Percentiles rank a stretch among this genome's conserved stretches.
Evolutionary conservation across 2,113 vertebrate genomes (phyloP).

Genomic region (Pyrgilauda ruficollis): DNA sequence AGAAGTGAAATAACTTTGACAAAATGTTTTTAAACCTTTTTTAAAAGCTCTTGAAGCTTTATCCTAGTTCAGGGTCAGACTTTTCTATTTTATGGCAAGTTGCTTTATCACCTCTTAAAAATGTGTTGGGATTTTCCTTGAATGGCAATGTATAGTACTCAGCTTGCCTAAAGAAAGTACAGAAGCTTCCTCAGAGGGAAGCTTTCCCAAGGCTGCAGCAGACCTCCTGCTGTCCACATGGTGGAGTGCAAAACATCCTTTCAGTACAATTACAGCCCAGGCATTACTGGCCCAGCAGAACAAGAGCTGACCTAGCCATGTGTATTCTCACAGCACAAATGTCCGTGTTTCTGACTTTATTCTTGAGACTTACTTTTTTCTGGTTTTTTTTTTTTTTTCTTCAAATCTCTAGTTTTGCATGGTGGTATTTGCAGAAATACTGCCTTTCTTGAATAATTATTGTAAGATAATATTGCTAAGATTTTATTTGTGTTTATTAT

Average conservation of each 20-base stretch:
- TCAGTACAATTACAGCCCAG: not conserved
- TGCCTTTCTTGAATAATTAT: not conserved
- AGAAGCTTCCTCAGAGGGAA: not conserved
- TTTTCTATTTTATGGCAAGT: not conserved
- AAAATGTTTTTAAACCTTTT: not conserved
- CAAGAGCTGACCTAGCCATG: not conserved
- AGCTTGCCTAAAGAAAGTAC: not conserved
- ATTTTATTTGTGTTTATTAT: not conserved
- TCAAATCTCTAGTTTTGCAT: not conserved
- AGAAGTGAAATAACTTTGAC: not conserved
- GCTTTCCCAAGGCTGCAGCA: not conserved
- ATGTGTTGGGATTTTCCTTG: not conserved
- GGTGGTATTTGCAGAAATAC: not conserved
- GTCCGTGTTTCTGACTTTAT: not conserved
- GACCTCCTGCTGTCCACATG: conserved; percentile 24
- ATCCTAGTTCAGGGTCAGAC: not conserved
- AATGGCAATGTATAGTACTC: not conserved
- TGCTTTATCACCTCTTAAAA: not conserved
- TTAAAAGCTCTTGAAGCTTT: not conserved
- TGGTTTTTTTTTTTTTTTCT: not conserved
- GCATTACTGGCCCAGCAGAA: not conserved
- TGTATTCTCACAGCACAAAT: not conserved
- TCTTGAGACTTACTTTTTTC: not conserved
- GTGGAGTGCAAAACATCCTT: not conserved
- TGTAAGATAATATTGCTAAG: not conserved